Base-by-base conservation (phyloP, 2,113 vertebrate genomes). In the Xerus inauris region DNA sequence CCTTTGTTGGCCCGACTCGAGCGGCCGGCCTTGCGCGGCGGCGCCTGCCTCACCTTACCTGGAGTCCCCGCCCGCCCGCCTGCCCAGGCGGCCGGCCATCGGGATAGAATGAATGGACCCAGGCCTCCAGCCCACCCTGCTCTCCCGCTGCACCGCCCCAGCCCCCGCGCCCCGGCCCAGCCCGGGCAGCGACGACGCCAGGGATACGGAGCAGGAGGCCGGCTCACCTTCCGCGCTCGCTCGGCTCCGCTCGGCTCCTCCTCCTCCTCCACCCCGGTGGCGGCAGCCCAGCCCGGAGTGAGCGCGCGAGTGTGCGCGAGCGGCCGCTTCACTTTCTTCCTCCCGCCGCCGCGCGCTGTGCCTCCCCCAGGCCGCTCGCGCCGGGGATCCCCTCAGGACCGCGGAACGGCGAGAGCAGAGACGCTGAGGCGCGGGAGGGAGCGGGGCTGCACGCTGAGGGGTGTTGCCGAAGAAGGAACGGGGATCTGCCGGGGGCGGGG, bases 1-100 rank as follows among this genome's bases (percentile, higher is more conserved):
- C 96, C 97, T 97, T 97, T 97, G 97, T 98, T 93, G 97, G 96
- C 79, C 80, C 11, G 47, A 62, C 20, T 0, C 64, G 65, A 91
- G 83, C 85, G 1, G 59, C 49, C 42, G 24, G 83, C 77, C 84
- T 49, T 42, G 80, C 59, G 26, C 65, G 89, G 79, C 89, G 83
- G 24, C 62, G 84, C 88, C 91, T 79, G 64, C 75, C 90, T 35
- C 75, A 0, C 49, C 97, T 96, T 83, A 97, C 95, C 96, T 97
- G 97, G 79, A 38, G 82, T 69, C 49, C 73, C 30, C 38, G 38
- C 71, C 71, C n/a, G 22, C 51, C 80, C 35, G n/a, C 84, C 30
- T n/a, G 8, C 49, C 59, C 73, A 77, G 3, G 38, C n/a, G 14
- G n/a, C 24, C 24, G 59, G 59, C 59, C 24, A 24, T 24, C 24